phyloP scores from a whole-genome alignment of 2,797 vertebrate species.

The Syngnathus acus region DNA sequence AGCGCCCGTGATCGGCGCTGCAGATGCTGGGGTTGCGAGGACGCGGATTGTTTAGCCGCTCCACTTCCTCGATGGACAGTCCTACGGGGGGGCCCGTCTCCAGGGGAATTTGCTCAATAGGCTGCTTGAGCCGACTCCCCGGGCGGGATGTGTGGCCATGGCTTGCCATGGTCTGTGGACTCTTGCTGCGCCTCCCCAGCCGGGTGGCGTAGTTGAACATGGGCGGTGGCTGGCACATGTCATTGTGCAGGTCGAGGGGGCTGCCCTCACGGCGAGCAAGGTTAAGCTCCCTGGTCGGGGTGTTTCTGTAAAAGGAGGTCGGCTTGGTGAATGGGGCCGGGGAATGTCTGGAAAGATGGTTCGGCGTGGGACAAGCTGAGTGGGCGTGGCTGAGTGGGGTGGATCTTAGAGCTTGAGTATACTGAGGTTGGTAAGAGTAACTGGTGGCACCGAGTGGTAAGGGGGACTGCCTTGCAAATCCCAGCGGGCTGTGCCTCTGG shows the following conservation, averaged over 20 bases:
- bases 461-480: slow-evolving; percentile 90
- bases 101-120: slow-evolving; percentile 84
- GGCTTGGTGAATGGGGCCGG: slow-evolving; percentile 91
- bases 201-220: slow-evolving; percentile 89
- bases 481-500: slow-evolving; percentile 92
- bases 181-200: slow-evolving; percentile 91
- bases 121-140: slow-evolving; percentile 90
- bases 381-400: slow-evolving; percentile 86
- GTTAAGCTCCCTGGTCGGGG: slow-evolving; percentile 88
- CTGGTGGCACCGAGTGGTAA: slow-evolving; percentile 88
- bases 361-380: slow-evolving; percentile 84
- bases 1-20: slow-evolving; percentile 93
- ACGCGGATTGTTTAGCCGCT: slow-evolving; percentile 92
- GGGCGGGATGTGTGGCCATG: slow-evolving; percentile 81
- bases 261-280: slow-evolving; percentile 84
- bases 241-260: slow-evolving; percentile 80
- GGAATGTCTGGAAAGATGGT: slow-evolving; percentile 86
- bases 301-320: slow-evolving; percentile 86
- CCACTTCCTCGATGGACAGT: slow-evolving; percentile 93
- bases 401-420: slow-evolving; percentile 81
- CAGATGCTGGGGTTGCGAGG: slow-evolving; percentile 96
- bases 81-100: slow-evolving; percentile 89
- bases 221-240: slow-evolving; percentile 78
- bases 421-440: slow-evolving; percentile 88
- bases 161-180: slow-evolving; percentile 85